Evolutionary conservation across 2,888 invertebrate genomes (phyloP).

Genomic region (Nemotelus pantherinus): DNA sequence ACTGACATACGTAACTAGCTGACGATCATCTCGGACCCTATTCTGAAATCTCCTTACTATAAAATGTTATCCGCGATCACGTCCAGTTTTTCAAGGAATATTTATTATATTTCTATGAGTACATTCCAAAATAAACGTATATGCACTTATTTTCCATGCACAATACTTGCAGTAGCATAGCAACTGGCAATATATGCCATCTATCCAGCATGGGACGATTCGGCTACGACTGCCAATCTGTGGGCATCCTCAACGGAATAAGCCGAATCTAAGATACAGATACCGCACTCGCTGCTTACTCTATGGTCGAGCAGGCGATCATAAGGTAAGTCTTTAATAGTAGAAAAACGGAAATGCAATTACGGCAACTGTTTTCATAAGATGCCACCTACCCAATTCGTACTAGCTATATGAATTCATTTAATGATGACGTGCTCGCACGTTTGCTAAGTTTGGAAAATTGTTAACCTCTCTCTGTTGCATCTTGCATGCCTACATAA

Average conservation of each 20-base stretch:
- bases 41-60: background rate
- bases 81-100: constrained; percentile 14
- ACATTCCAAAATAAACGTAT: no score
- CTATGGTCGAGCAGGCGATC: background rate
- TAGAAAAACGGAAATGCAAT: constrained; percentile 50
- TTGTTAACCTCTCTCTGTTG: background rate
- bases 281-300: background rate
- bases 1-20: background rate
- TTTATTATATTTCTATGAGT: background rate
- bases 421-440: constrained; percentile 37
- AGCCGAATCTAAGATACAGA: no score
- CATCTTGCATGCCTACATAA: background rate
- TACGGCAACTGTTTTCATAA: constrained; percentile 40
- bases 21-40: background rate
- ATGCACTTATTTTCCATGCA: constrained; percentile 17
- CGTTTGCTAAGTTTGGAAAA: background rate
- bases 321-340: background rate
- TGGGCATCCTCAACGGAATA: no score
- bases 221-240: no score
- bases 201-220: no score
- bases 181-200: background rate
- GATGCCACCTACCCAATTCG: constrained; percentile 45
- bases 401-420: background rate
- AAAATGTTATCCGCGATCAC: constrained; percentile 26
- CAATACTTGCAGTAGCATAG: background rate